Percentiles rank a stretch among this genome's conserved stretches.
phyloP scores from a whole-genome alignment of 1,140 invertebrate species.

The Centruroides sculpturatus region DNA sequence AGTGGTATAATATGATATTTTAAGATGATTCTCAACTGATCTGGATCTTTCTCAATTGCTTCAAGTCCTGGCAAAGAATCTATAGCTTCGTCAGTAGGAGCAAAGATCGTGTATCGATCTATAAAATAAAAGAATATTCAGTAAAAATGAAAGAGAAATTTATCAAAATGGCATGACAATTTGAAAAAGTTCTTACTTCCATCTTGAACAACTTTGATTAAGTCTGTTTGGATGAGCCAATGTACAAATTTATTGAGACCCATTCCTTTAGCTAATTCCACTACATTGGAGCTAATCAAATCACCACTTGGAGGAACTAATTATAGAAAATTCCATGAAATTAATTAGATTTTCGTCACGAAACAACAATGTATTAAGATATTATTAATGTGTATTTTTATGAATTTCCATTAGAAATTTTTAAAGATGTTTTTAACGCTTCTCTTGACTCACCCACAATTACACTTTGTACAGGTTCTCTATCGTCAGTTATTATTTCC shows the following conservation, averaged over 20 bases:
- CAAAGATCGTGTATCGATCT: slow-evolving; percentile 34
- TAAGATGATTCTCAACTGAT: slow-evolving; percentile 23
- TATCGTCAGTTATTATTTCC: not conserved
- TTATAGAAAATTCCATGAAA: no score
- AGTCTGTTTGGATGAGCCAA: slow-evolving; percentile 8
- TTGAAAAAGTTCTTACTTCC: slow-evolving; percentile 1
- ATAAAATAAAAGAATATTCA: not conserved
- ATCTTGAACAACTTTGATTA: slow-evolving; percentile 10
- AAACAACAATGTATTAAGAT: no score
- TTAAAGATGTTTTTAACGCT: no score
- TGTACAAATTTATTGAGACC: slow-evolving; percentile 6
- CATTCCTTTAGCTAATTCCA: slow-evolving; percentile 7
- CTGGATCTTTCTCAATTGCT: slow-evolving; percentile 15
- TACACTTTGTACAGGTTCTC: not conserved
- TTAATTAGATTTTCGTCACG: no score
- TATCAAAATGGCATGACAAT: not conserved
- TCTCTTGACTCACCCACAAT: no score
- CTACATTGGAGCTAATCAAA: not conserved
- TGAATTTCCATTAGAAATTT: no score
- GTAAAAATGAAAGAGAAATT: not conserved
- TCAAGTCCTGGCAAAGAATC: slow-evolving; percentile 20
- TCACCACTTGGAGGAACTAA: no score
- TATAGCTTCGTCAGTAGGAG: slow-evolving; percentile 36
- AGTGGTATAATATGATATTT: slow-evolving; percentile 29
- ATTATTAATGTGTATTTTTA: no score